Evolutionary conservation across 1,140 invertebrate genomes (phyloP).

Genomic region (Drosophila pectinifera): DNA sequence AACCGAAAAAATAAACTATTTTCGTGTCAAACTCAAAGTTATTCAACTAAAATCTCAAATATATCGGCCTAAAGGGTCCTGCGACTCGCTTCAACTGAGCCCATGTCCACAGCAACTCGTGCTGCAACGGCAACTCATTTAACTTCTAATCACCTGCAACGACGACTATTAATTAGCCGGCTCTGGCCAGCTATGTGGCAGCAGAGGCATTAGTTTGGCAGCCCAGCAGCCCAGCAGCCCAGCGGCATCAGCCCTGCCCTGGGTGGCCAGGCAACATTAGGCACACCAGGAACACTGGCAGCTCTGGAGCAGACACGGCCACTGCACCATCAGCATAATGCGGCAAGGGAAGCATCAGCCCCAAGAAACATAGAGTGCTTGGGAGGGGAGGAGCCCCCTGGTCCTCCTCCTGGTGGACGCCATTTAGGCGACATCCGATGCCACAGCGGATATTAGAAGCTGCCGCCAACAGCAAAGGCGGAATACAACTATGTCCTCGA

Average conservation of each 20-base stretch:
- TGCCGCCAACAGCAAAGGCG: slow-evolving; percentile 26
- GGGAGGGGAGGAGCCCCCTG: too few species aligned
- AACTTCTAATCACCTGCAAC: slow-evolving; percentile 77
- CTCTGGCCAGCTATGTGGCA: slow-evolving; percentile 56
- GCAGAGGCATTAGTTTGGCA: slow-evolving; percentile 68
- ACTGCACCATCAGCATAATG: slow-evolving; percentile 50
- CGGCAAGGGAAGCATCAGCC: slow-evolving; percentile 36
- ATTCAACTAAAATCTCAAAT: not conserved
- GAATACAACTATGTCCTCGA: slow-evolving; percentile 63
- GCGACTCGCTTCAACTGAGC: not conserved
- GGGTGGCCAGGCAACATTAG: slow-evolving; percentile 45
- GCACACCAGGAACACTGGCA: slow-evolving; percentile 60
- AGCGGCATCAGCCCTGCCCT: slow-evolving; percentile 10
- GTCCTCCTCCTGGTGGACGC: slow-evolving; percentile 16
- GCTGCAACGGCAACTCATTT: slow-evolving; percentile 64
- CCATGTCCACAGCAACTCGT: not conserved
- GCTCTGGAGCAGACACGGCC: slow-evolving; percentile 4
- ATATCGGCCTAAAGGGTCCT: slow-evolving; percentile 1
- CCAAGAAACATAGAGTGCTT: not conserved
- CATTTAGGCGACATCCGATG: slow-evolving; percentile 69
- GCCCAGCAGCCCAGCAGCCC: slow-evolving; percentile 24
- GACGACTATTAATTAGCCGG: slow-evolving; percentile 71
- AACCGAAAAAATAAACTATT: too few species aligned
- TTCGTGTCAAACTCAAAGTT: not conserved
- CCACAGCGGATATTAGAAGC: slow-evolving; percentile 64